Evolutionary conservation across 2,797 vertebrate species (phyloP), one percentile per base, ranked within the genome.

Genomic region (Antennarius maculatus): DNA sequence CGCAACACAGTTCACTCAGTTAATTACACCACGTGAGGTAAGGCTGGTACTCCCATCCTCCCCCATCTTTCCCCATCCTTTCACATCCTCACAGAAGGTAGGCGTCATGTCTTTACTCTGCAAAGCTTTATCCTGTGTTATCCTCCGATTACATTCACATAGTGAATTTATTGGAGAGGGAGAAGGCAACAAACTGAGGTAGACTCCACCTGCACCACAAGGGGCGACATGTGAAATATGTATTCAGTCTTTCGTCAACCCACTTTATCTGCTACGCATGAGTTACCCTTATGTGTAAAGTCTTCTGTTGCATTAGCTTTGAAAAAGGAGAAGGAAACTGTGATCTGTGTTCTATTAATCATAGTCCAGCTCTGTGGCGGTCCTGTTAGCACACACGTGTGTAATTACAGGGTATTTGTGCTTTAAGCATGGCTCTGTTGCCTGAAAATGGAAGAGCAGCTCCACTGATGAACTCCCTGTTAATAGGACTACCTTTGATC

Each of bases 401-500:
- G 86, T 91, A 89, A 90, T 89, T 88, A 79, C 78, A 55, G 76
- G 54, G 81, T 86, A 87, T 91, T 80, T 89, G 79, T 81, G 91
- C 82, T 80, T 87, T 86, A 90, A 88, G 84, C 79, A 71, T 57
- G 83, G 77, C 70, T 79, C 81, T 73, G 86, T 84, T 82, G 81
- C 84, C 80, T 64, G 80, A 74, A 85, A 88, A 84, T 84, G 77
- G 69, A 85, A 81, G 81, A 90, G 84, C 84, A 72, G 81, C 82
- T 90, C 72, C 68, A 56, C 84, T 89, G 88, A 92, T 91, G 88
- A 92, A 92, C 91, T 89, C 89, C 76, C 81, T 84, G 87, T 86
- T 89, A 91, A 92, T 90, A 89, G 82, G 69, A 82, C 85, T 86
- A 85, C 82, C 92, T 93, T 94, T 93, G 92, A 94, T 94, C 90